phyloP scores from a whole-genome alignment of 2,797 vertebrate genomes.

The Myotis myotis region DNA sequence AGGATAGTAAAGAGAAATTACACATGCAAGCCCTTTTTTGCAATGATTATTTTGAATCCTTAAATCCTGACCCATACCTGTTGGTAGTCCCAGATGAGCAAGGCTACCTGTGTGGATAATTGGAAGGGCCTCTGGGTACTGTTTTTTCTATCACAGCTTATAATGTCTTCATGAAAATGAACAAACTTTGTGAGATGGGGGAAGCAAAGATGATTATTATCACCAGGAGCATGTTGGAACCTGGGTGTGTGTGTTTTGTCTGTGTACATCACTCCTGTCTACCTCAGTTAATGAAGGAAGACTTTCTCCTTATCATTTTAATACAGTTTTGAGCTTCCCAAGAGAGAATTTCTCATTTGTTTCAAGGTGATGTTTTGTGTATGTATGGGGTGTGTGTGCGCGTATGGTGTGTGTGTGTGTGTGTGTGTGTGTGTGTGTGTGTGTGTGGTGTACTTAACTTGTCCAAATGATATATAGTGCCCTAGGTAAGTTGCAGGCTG shows the following conservation, averaged over 20 bases:
- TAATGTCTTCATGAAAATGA: constrained; percentile 76
- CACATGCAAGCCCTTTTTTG: constrained; percentile 56
- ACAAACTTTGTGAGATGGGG: constrained; percentile 64
- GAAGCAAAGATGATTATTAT: constrained; percentile 77
- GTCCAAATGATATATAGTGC: constrained; percentile 85
- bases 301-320: constrained; percentile 82
- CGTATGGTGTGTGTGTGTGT: not conserved
- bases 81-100: constrained; percentile 68
- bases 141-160: constrained; percentile 74
- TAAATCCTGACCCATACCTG: constrained; percentile 77
- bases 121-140: constrained; percentile 57
- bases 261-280: constrained; percentile 76
- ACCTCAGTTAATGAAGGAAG: constrained; percentile 81
- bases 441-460: constrained; percentile 79
- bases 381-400: not conserved
- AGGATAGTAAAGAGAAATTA: constrained; percentile 72
- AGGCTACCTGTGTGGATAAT: constrained; percentile 77
- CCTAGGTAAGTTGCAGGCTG: constrained; percentile 78
- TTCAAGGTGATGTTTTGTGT: constrained; percentile 78
- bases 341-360: constrained; percentile 82
- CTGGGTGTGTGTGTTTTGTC: constrained; percentile 41
- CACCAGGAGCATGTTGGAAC: constrained; percentile 74
- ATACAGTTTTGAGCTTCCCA: constrained; percentile 81
- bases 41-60: constrained; percentile 81
- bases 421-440: not conserved